These are phyloP conservation scores for Seladonia tumulorum DNA, from an alignment of 2,888 invertebrate species.

Conservation along the genomic window DNA sequence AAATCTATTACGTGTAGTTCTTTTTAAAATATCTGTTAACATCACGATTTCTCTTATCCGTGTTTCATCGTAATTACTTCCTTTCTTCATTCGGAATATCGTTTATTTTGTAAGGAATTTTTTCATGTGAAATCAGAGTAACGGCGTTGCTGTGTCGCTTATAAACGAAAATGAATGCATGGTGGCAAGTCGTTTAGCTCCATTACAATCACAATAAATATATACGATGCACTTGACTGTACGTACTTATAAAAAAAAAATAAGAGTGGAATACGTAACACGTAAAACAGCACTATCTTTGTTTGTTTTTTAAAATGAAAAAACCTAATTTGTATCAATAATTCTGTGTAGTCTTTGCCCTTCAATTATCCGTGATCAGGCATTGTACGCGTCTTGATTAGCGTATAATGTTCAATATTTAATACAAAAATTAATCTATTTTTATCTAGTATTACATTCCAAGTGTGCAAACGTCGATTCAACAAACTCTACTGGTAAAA, in stretches of 20 bases:
- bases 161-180: slow-evolving; percentile 25
- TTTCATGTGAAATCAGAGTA: slow-evolving; percentile 12
- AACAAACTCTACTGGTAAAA: slow-evolving; percentile 72
- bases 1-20: slow-evolving; percentile 39
- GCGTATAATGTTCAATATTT: slow-evolving; percentile 66
- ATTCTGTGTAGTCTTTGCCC: slow-evolving; percentile 36
- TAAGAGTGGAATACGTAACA: slow-evolving; percentile 23
- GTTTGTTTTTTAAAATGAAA: slow-evolving; percentile 18
- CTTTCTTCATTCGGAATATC: background rate
- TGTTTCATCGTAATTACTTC: slow-evolving; percentile 9
- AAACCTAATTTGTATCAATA: slow-evolving; percentile 29
- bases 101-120: background rate
- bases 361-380: slow-evolving; percentile 39
- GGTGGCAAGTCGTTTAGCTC: slow-evolving; percentile 11
- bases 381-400: slow-evolving; percentile 47
- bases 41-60: slow-evolving; percentile 4
- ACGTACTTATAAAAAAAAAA: slow-evolving; percentile 14
- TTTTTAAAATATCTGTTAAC: slow-evolving; percentile 36
- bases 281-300: slow-evolving; percentile 26
- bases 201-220: slow-evolving; percentile 25
- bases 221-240: slow-evolving; percentile 11
- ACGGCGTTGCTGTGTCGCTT: slow-evolving; percentile 6
- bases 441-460: slow-evolving; percentile 68
- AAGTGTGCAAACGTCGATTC: slow-evolving; percentile 69
- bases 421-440: slow-evolving; percentile 80